phyloP scores from a whole-genome alignment of 2,888 invertebrate species.

The Bruchidius siliquastri region DNA sequence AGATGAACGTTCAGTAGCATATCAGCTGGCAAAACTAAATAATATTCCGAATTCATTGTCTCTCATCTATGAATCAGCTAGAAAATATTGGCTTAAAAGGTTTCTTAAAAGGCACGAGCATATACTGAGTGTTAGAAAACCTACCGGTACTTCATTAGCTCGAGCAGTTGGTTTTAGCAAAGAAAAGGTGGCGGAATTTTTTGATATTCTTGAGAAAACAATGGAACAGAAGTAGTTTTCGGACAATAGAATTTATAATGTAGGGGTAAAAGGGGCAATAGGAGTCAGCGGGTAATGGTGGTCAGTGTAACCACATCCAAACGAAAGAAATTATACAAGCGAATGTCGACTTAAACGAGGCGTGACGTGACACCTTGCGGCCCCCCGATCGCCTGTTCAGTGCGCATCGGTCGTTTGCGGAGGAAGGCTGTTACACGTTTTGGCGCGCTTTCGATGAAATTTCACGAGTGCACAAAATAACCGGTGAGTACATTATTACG shows the following conservation, averaged over 20 bases:
- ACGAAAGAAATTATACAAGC: too few relatives aligned
- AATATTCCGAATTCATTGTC: constrained; percentile 14
- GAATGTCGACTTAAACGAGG: too few relatives aligned
- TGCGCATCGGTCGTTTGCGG: too few relatives aligned
- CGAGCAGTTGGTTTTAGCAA: constrained; percentile 16
- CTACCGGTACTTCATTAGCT: constrained; percentile 6
- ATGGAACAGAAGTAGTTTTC: constrained; percentile 11
- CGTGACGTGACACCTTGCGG: too few relatives aligned
- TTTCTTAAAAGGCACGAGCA: background rate
- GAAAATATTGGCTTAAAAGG: background rate
- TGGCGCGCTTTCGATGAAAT: too few relatives aligned
- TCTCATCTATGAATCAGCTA: constrained; percentile 11
- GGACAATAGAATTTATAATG: constrained; percentile 12
- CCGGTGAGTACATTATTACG: too few relatives aligned
- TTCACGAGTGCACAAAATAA: too few relatives aligned
- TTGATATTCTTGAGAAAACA: constrained; percentile 11
- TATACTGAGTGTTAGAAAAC: background rate
- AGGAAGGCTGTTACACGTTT: too few relatives aligned
- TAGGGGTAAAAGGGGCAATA: constrained; percentile 10
- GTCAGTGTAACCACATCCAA: too few relatives aligned
- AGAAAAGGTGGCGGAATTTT: constrained; percentile 14
- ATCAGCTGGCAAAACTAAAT: constrained; percentile 14
- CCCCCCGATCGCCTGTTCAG: too few relatives aligned
- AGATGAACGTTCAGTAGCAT: constrained; percentile 15
- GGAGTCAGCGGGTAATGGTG: too few relatives aligned